Evolutionary conservation across 1,140 invertebrate genomes (phyloP).

Genomic region (Aphidius ervi): DNA sequence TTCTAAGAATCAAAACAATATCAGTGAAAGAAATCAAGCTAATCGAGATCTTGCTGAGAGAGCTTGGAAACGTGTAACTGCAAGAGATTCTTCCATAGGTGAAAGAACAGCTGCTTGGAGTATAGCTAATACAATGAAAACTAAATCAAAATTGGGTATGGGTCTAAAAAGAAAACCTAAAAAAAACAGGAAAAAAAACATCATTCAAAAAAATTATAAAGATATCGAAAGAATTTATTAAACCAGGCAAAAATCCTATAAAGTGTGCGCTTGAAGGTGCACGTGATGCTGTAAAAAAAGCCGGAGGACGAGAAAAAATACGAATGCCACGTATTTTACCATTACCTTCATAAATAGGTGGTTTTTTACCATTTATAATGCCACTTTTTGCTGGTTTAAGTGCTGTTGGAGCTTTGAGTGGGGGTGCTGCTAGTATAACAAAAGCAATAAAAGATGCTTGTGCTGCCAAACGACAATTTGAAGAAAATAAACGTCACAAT

Average conservation of each 20-base stretch:
- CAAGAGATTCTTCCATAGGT: constrained; percentile 1
- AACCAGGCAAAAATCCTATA: not conserved
- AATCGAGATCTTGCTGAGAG: not conserved
- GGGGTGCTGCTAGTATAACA: constrained; percentile 27
- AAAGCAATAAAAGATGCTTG: constrained; percentile 31
- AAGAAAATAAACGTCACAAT: constrained; percentile 32
- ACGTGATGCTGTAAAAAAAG: constrained; percentile 24
- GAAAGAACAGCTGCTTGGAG: constrained; percentile 5
- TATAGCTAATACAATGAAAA: not conserved
- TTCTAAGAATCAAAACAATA: constrained; percentile 2
- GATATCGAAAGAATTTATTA: not conserved
- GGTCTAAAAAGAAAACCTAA: not conserved
- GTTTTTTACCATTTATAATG: constrained; percentile 18
- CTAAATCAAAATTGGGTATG: constrained; percentile 5
- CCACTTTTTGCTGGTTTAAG: constrained; percentile 24
- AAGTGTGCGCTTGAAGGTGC: constrained; percentile 24
- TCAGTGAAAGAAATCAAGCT: not conserved
- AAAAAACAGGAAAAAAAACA: not conserved
- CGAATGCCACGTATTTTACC: constrained; percentile 20
- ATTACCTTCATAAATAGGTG: constrained; percentile 21
- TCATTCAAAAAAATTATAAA: not conserved
- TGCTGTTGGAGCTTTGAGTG: constrained; percentile 21
- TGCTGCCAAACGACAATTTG: constrained; percentile 29
- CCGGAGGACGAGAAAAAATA: constrained; percentile 11
- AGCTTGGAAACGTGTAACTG: not conserved